These are phyloP conservation scores for Acrocephalus arundinaceus DNA, from an alignment of 2,113 vertebrate genomes.

Conservation along the genomic window DNA sequence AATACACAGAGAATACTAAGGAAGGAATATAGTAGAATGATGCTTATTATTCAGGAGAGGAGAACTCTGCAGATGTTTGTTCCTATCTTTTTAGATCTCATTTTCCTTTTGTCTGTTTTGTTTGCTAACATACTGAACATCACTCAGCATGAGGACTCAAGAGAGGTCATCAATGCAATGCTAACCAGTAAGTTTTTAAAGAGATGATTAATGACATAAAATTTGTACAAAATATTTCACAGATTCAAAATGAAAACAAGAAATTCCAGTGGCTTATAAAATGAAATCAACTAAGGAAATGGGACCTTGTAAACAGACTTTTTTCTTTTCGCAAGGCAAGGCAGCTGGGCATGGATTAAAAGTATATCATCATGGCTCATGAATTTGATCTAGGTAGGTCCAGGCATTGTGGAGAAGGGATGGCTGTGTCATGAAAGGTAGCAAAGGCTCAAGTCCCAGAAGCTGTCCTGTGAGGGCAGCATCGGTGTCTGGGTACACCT, in stretches of 20 bases:
- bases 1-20: constrained; percentile 24
- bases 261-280: not conserved
- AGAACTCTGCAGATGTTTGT: constrained; percentile 36
- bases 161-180: not conserved
- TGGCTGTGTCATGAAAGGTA: not conserved
- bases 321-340: not conserved
- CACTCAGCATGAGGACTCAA: not conserved
- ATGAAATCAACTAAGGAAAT: not conserved
- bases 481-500: not conserved
- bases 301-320: not conserved
- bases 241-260: not conserved
- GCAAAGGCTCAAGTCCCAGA: not conserved
- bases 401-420: not conserved
- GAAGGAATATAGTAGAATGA: constrained; percentile 14
- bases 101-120: not conserved
- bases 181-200: not conserved
- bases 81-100: not conserved
- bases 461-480: not conserved
- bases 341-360: not conserved
- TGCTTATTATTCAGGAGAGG: constrained; percentile 44
- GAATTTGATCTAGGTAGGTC: not conserved
- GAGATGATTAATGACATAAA: not conserved
- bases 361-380: accelerated
- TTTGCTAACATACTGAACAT: not conserved
- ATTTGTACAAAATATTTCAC: not conserved